A percentile compares a stretch with the other conserved stretches of the same genome.
phyloP scores from a whole-genome alignment of 2,113 vertebrate genomes.

The Datnioides undecimradiatus region DNA sequence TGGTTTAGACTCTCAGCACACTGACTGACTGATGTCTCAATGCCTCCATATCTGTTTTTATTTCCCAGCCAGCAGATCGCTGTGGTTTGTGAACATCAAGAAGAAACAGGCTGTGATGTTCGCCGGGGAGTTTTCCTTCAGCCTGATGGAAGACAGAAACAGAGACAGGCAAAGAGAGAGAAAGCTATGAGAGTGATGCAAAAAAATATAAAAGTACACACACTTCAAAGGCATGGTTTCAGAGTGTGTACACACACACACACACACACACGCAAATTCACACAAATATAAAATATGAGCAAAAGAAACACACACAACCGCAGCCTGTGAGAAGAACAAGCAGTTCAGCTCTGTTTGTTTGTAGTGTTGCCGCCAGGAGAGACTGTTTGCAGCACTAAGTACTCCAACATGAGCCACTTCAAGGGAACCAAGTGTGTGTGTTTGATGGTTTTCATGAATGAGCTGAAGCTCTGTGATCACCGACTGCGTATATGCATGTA shows the following conservation, averaged over 20 bases:
- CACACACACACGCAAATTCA: constrained; percentile 17
- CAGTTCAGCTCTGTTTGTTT: constrained; percentile 55
- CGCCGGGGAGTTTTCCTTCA: constrained; percentile 29
- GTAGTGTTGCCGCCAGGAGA: constrained; percentile 53
- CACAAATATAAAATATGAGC: constrained; percentile 7
- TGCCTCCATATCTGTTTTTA: constrained; percentile 36
- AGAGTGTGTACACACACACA: not conserved
- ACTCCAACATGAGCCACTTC: constrained; percentile 58
- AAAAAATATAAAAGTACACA: constrained; percentile 14
- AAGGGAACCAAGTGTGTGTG: constrained; percentile 17
- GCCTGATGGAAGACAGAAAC: constrained; percentile 58
- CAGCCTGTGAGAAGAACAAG: constrained; percentile 37
- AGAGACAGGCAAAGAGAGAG: constrained; percentile 2
- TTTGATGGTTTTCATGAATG: constrained; percentile 47
- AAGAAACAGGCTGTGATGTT: constrained; percentile 27
- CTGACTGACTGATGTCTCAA: constrained; percentile 28
- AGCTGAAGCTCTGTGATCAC: constrained; percentile 6
- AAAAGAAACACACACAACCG: constrained; percentile 19
- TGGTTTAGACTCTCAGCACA: constrained; percentile 20
- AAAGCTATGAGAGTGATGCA: constrained; percentile 24
- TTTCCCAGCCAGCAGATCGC: constrained; percentile 29
- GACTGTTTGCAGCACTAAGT: constrained; percentile 44
- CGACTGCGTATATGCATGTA: not conserved
- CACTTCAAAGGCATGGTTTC: constrained; percentile 29
- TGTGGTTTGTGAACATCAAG: constrained; percentile 39